These are phyloP conservation scores for Pantherophis guttatus DNA, from an alignment of 2,113 vertebrate genomes.

Conservation along the genomic window DNA sequence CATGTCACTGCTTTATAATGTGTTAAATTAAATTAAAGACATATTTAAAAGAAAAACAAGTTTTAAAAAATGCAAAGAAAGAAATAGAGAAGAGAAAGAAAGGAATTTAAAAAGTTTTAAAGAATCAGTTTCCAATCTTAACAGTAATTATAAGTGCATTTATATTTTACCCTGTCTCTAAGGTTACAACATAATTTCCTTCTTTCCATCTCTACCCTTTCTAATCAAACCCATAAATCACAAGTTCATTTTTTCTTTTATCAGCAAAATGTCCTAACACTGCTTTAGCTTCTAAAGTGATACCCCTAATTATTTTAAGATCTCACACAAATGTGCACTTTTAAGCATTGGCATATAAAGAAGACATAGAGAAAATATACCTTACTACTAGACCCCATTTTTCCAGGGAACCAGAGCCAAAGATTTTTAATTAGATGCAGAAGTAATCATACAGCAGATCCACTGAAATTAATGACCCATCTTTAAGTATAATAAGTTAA, in stretches of 20 bases:
- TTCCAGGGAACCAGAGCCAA: background rate
- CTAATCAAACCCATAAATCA: background rate
- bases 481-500: background rate
- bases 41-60: background rate
- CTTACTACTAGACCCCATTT: background rate
- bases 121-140: background rate
- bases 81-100: background rate
- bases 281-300: background rate
- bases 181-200: background rate
- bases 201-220: background rate
- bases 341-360: background rate
- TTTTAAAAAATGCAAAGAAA: background rate
- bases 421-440: background rate
- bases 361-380: background rate
- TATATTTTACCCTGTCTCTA: background rate
- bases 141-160: background rate
- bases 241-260: background rate
- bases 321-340: background rate
- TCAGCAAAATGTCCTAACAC: background rate
- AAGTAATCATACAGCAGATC: background rate
- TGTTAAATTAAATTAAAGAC: background rate
- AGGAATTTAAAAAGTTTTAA: background rate
- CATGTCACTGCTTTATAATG: background rate
- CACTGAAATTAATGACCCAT: background rate
- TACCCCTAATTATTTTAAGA: background rate